Conservation (phyloP, 2,888 invertebrate species). For the Orthosia gothica region DNA sequence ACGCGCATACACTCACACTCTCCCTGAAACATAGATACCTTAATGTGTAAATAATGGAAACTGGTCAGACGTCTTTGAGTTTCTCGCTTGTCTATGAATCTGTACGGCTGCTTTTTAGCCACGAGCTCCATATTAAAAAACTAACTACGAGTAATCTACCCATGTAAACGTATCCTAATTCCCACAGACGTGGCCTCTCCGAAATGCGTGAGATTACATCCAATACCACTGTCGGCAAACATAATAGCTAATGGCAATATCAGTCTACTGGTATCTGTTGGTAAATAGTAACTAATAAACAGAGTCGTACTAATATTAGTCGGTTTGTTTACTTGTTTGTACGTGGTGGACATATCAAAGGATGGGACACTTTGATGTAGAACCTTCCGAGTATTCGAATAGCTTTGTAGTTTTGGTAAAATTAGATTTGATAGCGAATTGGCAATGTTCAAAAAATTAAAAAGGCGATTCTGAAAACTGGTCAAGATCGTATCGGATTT, state of each 20-base stretch:
- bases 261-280: conserved; percentile 5
- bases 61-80: too few relatives aligned
- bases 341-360: conserved; percentile 11
- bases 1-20: too few relatives aligned
- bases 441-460: neutral
- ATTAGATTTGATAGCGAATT: neutral
- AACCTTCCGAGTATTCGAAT: neutral
- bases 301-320: conserved; percentile 14
- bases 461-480: too few relatives aligned
- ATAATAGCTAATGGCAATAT: conserved; percentile 29
- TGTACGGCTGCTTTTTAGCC: neutral
- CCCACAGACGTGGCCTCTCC: conserved; percentile 7
- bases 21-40: too few relatives aligned
- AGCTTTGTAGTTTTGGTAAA: neutral
- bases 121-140: neutral
- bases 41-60: neutral
- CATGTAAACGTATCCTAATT: conserved; percentile 13
- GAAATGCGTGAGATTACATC: conserved; percentile 38
- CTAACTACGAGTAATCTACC: neutral
- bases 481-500: too few relatives aligned
- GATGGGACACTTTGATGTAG: neutral
- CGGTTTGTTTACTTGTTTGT: conserved; percentile 18
- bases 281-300: conserved; percentile 31
- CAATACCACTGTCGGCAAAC: conserved; percentile 26
- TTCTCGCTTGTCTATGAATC: neutral